Percentiles rank a stretch among this genome's conserved stretches.
phyloP scores from a whole-genome alignment of 2,113 vertebrate genomes.

The Microcebus murinus region DNA sequence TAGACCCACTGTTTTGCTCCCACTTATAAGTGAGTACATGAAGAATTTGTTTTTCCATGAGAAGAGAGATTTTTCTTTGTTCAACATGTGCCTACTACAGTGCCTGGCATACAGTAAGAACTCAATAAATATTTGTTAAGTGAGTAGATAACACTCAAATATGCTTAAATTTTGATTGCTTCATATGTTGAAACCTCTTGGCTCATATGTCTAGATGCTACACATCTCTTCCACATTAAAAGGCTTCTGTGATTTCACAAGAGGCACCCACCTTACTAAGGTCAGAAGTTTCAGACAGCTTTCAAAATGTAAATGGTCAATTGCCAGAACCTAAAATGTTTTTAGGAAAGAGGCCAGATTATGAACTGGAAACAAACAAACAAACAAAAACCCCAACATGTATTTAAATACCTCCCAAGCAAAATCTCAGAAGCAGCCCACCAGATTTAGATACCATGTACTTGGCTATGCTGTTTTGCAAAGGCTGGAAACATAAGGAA shows the following conservation, averaged over 20 bases:
- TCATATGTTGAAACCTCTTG: background rate
- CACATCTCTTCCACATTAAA: background rate
- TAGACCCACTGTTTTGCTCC: no score
- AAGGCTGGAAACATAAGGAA: conserved; percentile 59
- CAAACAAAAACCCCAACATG: background rate
- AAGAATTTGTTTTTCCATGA: no score
- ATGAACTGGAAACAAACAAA: conserved; percentile 22
- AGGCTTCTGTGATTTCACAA: background rate
- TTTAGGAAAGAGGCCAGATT: conserved; percentile 18
- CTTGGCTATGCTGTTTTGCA: conserved; percentile 11
- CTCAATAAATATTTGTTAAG: background rate
- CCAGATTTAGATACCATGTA: background rate
- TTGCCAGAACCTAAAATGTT: background rate
- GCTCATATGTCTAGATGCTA: background rate
- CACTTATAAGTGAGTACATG: no score
- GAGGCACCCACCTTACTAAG: background rate
- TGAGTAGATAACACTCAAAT: background rate
- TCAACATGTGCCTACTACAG: background rate
- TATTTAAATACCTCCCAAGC: conserved; percentile 46
- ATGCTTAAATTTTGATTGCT: background rate
- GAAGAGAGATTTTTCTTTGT: background rate
- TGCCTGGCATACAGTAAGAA: background rate
- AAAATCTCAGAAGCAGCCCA: conserved; percentile 37
- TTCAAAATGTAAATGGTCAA: conserved; percentile 24
- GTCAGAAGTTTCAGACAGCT: conserved; percentile 26